These are phyloP conservation scores for Danio tinwini DNA, from an alignment of 2,797 vertebrate genomes.

Conservation along the genomic window DNA sequence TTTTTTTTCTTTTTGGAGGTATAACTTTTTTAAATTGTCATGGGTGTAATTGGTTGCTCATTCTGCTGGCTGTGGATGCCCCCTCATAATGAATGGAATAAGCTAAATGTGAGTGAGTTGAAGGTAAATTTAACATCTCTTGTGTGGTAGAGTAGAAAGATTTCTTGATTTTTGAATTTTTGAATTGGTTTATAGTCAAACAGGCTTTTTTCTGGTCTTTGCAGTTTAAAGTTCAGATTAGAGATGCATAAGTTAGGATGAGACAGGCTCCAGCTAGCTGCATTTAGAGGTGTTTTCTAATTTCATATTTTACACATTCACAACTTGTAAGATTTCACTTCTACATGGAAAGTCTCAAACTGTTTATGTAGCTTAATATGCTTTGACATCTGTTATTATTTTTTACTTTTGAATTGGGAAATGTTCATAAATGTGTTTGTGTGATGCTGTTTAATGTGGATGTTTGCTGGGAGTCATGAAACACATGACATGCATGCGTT, in stretches of 20 bases:
- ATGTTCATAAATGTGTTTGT: conserved; percentile 4
- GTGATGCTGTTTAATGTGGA: conserved; percentile 30
- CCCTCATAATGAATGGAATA: background rate
- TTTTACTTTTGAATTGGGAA: background rate
- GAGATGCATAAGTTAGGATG: background rate
- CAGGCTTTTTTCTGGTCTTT: background rate
- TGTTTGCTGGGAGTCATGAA: conserved; percentile 29
- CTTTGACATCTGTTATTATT: background rate
- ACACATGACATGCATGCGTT: conserved; percentile 42
- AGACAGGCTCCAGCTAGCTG: background rate
- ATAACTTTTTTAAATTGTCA: no score
- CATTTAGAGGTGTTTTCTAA: background rate
- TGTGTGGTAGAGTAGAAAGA: background rate
- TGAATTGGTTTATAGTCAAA: background rate
- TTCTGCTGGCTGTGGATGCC: no score
- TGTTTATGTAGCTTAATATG: conserved; percentile 1
- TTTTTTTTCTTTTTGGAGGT: no score
- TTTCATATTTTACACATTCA: background rate
- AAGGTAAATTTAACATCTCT: background rate
- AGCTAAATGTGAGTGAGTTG: background rate
- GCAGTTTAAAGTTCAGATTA: background rate
- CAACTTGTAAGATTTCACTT: background rate
- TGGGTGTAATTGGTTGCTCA: no score
- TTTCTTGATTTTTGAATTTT: no score
- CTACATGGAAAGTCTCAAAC: background rate